Base-by-base conservation (phyloP, 1,140 invertebrate species). In the Drosophila pectinifera region DNA sequence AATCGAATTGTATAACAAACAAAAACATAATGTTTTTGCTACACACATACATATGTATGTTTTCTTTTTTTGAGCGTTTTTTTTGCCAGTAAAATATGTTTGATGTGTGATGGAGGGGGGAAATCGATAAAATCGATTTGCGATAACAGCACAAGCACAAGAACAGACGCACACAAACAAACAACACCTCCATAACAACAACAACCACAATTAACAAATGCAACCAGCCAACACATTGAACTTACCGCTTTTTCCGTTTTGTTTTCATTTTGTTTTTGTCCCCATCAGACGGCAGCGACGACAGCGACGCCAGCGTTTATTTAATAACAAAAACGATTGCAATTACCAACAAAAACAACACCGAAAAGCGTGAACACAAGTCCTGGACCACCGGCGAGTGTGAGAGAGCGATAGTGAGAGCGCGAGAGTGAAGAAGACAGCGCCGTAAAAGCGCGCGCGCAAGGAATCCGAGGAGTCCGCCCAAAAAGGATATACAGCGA, bases 121-220 rank as follows among this genome's bases (percentile, higher is more conserved):
- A 89, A 89, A 88, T 88, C 83, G 72, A 88, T 88, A 56, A 61
- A 69, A 89, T 86, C 83, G 83, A 86, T 88, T 72, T 49, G 49
- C 69, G 74, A 85, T 84, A 83, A 83, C 55, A 45, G 26, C 43
- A 24, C 13, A 39, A 48, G 13, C 20, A 13, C 28, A 24, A 39
- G 41, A 48, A 26, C 39, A 36, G 11, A 13, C 26, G 14, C 46
- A 56, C 18, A 59, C 55, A 10, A 7, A n/a, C 26, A 39, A 65
- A 59, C 55, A 45, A 42, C 48, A 54, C 34, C n/a, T 5, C 41
- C 13, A 39, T 18, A 63, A 41, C 24, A 51, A 18, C 49, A 28
- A 53, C 36, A 39, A 57, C 24, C 42, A 63, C 10, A 42, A 64
- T 55, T 42, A 39, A 16, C 31, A 20, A 48, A 42, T 26, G 54